A percentile compares a stretch with the other conserved stretches of the same genome.
phyloP scores from a whole-genome alignment of 2,888 invertebrate species.

The Callinectes sapidus region DNA sequence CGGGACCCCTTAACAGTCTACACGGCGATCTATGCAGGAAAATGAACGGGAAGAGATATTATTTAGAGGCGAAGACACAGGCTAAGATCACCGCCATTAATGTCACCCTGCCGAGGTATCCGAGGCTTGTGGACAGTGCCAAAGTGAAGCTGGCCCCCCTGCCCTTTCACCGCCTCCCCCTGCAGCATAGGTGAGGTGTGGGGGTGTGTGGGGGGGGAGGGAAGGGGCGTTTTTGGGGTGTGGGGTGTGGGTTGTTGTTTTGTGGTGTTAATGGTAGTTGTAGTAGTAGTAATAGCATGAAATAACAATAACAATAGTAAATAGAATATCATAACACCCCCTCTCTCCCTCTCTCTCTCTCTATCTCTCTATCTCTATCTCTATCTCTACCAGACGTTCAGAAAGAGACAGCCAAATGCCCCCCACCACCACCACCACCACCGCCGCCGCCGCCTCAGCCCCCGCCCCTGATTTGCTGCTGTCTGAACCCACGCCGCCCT shows the following conservation, averaged over 20 bases:
- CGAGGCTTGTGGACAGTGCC: slow-evolving; percentile 15
- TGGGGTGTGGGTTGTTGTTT: too few species aligned
- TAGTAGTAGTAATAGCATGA: background rate
- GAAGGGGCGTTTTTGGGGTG: too few species aligned
- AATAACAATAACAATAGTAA: background rate
- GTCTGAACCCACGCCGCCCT: background rate
- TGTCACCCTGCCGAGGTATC: slow-evolving; percentile 53
- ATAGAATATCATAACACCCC: too few species aligned
- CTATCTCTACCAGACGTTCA: too few species aligned
- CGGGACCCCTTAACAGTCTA: slow-evolving; percentile 5
- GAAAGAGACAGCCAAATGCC: background rate
- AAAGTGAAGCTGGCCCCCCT: background rate
- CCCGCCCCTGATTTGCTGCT: background rate
- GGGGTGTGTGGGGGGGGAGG: too few species aligned
- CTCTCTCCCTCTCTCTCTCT: too few species aligned
- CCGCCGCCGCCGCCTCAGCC: background rate
- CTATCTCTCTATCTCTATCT: background rate
- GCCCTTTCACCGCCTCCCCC: background rate
- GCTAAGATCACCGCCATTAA: slow-evolving; percentile 66
- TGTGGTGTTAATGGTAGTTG: too few species aligned
- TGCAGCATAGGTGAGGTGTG: slow-evolving; percentile 32
- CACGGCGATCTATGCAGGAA: slow-evolving; percentile 65
- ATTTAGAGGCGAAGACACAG: slow-evolving; percentile 61
- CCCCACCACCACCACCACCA: slow-evolving; percentile 37
- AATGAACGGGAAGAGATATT: slow-evolving; percentile 65